Evolutionary conservation across 2,888 invertebrate genomes (phyloP).

Genomic region (Hipparchia semele): DNA sequence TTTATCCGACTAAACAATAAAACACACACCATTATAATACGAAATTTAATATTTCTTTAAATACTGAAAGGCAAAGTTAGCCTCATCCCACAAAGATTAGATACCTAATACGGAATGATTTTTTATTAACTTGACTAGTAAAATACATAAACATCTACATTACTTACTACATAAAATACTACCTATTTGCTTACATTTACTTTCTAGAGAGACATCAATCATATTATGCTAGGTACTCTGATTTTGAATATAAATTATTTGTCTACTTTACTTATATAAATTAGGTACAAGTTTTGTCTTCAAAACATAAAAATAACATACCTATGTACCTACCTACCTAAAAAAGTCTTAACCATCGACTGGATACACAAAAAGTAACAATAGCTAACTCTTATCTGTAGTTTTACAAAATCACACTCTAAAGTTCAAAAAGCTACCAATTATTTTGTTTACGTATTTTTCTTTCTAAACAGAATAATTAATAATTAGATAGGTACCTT

Average conservation of each 20-base stretch:
- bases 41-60: conserved; percentile 9
- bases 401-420: no score
- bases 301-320: neutral
- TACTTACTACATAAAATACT: neutral
- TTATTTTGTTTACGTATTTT: neutral
- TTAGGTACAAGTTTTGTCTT: neutral
- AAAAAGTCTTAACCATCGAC: neutral
- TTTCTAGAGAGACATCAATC: neutral
- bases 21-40: neutral
- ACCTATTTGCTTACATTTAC: neutral
- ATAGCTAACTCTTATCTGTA: no score
- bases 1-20: neutral
- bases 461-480: neutral
- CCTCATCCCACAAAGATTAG: neutral
- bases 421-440: no score
- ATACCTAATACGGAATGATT: conserved; percentile 3
- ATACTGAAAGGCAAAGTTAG: conserved; percentile 10
- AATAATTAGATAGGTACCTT: neutral
- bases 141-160: conserved; percentile 33
- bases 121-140: conserved; percentile 40
- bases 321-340: neutral
- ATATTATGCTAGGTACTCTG: neutral
- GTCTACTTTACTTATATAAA: no score
- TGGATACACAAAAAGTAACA: no score
- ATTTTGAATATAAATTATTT: neutral